Conservation (phyloP, 2,113 vertebrate genomes). For the Neogobius melanostomus region DNA sequence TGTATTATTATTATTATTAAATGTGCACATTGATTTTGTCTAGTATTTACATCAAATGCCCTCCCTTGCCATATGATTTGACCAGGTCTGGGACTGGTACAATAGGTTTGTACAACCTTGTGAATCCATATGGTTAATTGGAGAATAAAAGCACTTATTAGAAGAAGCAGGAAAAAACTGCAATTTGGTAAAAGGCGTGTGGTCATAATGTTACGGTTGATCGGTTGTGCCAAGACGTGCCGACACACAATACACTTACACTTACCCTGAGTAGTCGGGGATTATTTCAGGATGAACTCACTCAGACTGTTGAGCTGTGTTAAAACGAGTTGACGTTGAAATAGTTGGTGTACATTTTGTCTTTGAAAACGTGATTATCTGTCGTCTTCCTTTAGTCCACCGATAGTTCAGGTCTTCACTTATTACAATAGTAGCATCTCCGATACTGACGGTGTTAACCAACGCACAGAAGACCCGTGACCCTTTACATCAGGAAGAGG, state of each 20-base stretch:
- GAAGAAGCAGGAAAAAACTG: background rate
- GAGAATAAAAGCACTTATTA: background rate
- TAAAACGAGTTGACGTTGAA: constrained; percentile 55
- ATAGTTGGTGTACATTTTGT: constrained; percentile 66
- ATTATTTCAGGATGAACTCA: constrained; percentile 66
- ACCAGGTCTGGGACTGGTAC: background rate
- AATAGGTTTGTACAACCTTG: background rate
- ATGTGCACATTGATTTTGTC: too few species aligned
- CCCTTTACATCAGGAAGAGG: constrained; percentile 52
- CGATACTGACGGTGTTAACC: constrained; percentile 59
- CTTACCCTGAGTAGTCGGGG: constrained; percentile 65
- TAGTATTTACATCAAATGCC: background rate
- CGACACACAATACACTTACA: constrained; percentile 27
- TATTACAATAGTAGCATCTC: constrained; percentile 59
- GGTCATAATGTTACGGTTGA: background rate
- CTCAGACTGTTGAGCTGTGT: constrained; percentile 64
- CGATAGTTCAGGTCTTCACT: constrained; percentile 62
- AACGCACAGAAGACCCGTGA: constrained; percentile 55
- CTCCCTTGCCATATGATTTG: too few species aligned
- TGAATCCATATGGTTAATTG: background rate
- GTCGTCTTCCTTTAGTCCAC: constrained; percentile 68
- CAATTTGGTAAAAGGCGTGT: background rate
- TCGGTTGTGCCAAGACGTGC: constrained; percentile 24
- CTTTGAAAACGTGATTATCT: constrained; percentile 58
- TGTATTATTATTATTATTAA: too few species aligned